phyloP scores from a whole-genome alignment of 2,888 invertebrate genomes.

The Archips xylosteana region DNA sequence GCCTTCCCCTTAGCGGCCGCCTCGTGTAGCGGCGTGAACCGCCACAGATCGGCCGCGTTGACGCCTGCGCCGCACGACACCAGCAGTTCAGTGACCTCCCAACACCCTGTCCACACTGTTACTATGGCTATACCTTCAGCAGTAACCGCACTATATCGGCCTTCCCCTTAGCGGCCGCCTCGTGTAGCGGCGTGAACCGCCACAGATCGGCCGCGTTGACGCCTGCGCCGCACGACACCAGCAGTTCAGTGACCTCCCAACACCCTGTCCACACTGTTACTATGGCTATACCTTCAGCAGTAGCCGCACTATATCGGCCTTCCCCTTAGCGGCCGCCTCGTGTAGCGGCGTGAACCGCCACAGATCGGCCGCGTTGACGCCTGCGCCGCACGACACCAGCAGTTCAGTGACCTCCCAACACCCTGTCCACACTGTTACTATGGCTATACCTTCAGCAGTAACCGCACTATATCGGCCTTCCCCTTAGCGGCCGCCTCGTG shows the following conservation, averaged over 20 bases:
- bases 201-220: conserved; percentile 92
- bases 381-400: conserved; percentile 95
- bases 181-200: conserved; percentile 95
- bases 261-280: no score
- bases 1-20: no score
- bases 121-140: no score
- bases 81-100: no score
- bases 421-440: no score
- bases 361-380: conserved; percentile 97
- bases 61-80: no score
- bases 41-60: no score
- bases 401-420: conserved; percentile 94
- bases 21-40: no score
- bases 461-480: no score
- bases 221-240: no score
- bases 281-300: neutral
- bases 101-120: no score
- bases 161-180: conserved; percentile 97
- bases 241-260: conserved; percentile 91
- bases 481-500: no score
- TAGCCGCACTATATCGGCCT: conserved; percentile 92
- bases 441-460: conserved; percentile 88
- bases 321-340: conserved; percentile 97
- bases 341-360: conserved; percentile 99
- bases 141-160: conserved; percentile 92